These are phyloP conservation scores for Anoplophora glabripennis DNA, from an alignment of 1,140 invertebrate species.

Conservation along the genomic window DNA sequence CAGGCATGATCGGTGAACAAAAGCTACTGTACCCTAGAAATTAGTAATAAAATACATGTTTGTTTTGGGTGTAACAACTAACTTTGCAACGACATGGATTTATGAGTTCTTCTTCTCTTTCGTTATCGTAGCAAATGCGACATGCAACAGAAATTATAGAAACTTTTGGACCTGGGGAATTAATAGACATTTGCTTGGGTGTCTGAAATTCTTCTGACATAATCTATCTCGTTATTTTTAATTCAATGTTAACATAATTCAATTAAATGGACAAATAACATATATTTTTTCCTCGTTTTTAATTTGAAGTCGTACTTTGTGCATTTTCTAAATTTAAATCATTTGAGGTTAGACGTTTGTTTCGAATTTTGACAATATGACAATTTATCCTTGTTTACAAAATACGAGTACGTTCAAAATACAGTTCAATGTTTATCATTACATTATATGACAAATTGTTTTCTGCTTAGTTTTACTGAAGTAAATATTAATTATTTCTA, in stretches of 20 bases:
- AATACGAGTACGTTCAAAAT: too few relatives aligned
- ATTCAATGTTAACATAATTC: too few relatives aligned
- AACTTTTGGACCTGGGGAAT: constrained; percentile 20
- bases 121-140: constrained; percentile 47
- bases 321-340: constrained; percentile 4
- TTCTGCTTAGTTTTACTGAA: too few relatives aligned
- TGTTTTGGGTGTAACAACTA: constrained; percentile 3
- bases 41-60: constrained; percentile 15
- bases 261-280: neutral
- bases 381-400: too few relatives aligned
- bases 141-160: constrained; percentile 44
- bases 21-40: constrained; percentile 61
- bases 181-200: too few relatives aligned
- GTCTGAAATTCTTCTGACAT: too few relatives aligned
- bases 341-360: constrained; percentile 6
- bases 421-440: too few relatives aligned
- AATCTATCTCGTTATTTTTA: too few relatives aligned
- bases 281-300: constrained; percentile 6
- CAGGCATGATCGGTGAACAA: constrained; percentile 65
- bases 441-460: too few relatives aligned
- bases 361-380: neutral
- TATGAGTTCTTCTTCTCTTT: constrained; percentile 44
- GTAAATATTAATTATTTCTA: too few relatives aligned
- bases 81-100: constrained; percentile 48
- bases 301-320: constrained; percentile 4